phyloP scores from a whole-genome alignment of 2,113 vertebrate species.

The Bothrops jararaca region DNA sequence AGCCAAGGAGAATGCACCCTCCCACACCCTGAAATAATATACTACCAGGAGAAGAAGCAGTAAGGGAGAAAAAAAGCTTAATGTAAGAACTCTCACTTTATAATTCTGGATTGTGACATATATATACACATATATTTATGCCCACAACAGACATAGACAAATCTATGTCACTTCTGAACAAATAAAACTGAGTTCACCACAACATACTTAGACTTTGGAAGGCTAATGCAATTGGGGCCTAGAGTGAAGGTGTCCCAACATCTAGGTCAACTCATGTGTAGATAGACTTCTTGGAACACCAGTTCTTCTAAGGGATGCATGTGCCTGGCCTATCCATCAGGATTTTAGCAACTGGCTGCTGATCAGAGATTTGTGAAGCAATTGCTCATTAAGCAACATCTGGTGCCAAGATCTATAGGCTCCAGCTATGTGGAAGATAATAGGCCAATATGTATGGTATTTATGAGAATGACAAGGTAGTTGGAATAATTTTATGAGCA shows the following conservation, averaged over 20 bases:
- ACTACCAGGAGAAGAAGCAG: background rate
- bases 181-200: background rate
- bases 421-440: constrained; percentile 41
- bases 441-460: constrained; percentile 34
- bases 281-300: background rate
- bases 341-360: constrained; percentile 47
- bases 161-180: background rate
- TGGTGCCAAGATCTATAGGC: constrained; percentile 41
- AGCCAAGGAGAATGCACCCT: background rate
- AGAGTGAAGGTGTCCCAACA: background rate
- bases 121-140: background rate
- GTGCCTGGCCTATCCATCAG: constrained; percentile 25
- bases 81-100: background rate
- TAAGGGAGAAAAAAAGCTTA: background rate
- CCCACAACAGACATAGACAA: background rate
- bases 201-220: background rate
- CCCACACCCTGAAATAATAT: background rate
- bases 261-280: background rate
- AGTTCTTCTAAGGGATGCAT: constrained; percentile 23
- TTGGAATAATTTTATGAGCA: constrained; percentile 23
- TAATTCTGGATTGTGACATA: background rate
- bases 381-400: constrained; percentile 4
- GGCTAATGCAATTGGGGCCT: background rate
- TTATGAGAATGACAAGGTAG: constrained; percentile 39
- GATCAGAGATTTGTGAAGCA: constrained; percentile 63